Evolutionary conservation across 2,113 vertebrate genomes (phyloP), one percentile per base, ranked within the genome.

Genomic region (Planiliza haematocheilus): DNA sequence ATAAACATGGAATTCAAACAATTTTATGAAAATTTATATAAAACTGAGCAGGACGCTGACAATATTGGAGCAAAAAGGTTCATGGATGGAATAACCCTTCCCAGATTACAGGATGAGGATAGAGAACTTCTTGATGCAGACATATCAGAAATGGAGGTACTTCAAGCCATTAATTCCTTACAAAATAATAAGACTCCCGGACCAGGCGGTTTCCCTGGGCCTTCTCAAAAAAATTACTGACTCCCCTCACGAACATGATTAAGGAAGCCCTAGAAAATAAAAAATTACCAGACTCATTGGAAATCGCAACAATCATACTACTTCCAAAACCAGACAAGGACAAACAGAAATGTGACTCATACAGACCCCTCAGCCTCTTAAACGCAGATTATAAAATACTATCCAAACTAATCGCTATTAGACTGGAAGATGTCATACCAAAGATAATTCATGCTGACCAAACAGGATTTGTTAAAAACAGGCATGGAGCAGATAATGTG

Each of bases 271-370:
- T 30, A 30, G 24, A 30, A 30, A 30, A 30, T 30, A 30, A 14
- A 38, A 61, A 45, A 46, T 34, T 4, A n/a, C 42, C 41, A 17
- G 59, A 46, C 0, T 61, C 10, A 45, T 0, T 45, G 6, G 10
- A 61, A 61, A 61, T 34, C 0, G 10, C 58, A n/a, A 45, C 41
- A 45, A 46, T 34, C 13, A 45, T 20, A 39, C n/a, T n/a, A n/a
- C n/a, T n/a, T n/a, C n/a, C n/a, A n/a, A n/a, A n/a, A n/a, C n/a
- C n/a, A n/a, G n/a, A 58, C 24, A 10, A n/a, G 7, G 36, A 4
- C 1, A 41, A 24, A 56, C 14, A 17, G 34, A 37, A n/a, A 17
- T 38, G 30, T 18, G 16, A 56, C 14, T 45, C 13, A 45, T 45
- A 17, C 13, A 60, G 14, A 42, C 58, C 21, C 20, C 56, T 59